Evolutionary conservation across 30 jellyfish, hydroid and myxozoan species (phyloP).

Genomic region (Pelagia noctiluca): DNA sequence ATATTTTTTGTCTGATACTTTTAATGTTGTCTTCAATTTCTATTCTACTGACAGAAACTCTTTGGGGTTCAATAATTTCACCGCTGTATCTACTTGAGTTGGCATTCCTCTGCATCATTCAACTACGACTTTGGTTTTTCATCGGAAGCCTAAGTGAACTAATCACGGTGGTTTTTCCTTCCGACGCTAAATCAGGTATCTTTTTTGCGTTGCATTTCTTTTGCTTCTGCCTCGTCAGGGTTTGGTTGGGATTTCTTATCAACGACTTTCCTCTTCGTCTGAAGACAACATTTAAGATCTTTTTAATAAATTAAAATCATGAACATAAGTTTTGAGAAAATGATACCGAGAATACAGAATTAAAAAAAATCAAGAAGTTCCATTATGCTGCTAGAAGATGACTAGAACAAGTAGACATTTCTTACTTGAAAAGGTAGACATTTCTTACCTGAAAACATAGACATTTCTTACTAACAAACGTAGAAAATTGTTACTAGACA

Average conservation of each 20-base stretch:
- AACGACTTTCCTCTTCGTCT: neutral
- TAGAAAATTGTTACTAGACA: too few species aligned
- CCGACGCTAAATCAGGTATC: constrained; percentile 46
- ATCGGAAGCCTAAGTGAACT: constrained; percentile 79
- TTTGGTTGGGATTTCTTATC: neutral
- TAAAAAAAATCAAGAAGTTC: too few species aligned
- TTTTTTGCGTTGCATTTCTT: neutral
- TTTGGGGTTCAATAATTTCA: constrained; percentile 56
- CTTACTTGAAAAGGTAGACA: too few species aligned
- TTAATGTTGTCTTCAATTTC: too few species aligned
- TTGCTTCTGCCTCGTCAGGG: neutral
- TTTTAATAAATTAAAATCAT: too few species aligned
- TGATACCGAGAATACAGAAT: neutral
- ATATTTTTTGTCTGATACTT: neutral
- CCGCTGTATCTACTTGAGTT: constrained; percentile 76
- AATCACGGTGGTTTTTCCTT: constrained; percentile 7
- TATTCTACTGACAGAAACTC: constrained; percentile 49
- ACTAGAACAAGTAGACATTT: too few species aligned
- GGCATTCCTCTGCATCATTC: constrained; percentile 60
- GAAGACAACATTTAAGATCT: neutral
- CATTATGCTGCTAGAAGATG: too few species aligned
- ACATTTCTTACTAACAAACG: too few species aligned
- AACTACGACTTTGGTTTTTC: constrained; percentile 83
- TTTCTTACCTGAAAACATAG: too few species aligned
- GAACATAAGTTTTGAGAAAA: too few species aligned